phyloP scores from a whole-genome alignment of 2,113 vertebrate species.

The Pseudolaguvia tuberculata region DNA sequence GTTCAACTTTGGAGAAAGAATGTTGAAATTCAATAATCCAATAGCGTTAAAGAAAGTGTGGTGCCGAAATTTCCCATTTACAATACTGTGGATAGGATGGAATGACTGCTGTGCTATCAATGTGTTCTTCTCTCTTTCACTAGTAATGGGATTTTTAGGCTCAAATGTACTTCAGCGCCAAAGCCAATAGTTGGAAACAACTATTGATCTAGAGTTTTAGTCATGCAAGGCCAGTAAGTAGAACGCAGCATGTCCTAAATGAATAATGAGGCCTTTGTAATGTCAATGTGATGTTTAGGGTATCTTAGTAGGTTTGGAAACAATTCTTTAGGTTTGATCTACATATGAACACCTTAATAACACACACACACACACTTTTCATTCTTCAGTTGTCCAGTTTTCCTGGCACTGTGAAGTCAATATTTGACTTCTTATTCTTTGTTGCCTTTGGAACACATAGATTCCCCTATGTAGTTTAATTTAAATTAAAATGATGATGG shows the following conservation, averaged over 20 bases:
- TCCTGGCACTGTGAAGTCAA: too few relatives aligned
- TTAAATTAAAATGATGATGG: not conserved
- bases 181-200: conserved; percentile 59
- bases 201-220: conserved; percentile 71
- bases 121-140: conserved; percentile 59
- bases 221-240: conserved; percentile 55
- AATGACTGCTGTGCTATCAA: conserved; percentile 43
- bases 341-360: too few relatives aligned
- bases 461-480: too few relatives aligned
- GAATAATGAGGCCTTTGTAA: conserved; percentile 60
- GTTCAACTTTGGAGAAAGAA: too few relatives aligned
- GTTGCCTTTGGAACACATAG: too few relatives aligned
- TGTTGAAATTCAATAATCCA: conserved; percentile 37
- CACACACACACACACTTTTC: too few relatives aligned
- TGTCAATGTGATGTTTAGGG: conserved; percentile 34
- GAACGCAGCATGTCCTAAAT: conserved; percentile 61
- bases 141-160: conserved; percentile 66
- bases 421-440: too few relatives aligned
- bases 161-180: conserved; percentile 62
- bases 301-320: conserved; percentile 50
- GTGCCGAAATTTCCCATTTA: conserved; percentile 9
- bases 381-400: too few relatives aligned
- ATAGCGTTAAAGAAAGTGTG: not conserved
- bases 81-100: conserved; percentile 30
- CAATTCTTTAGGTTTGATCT: too few relatives aligned